A percentile compares a stretch with the other conserved stretches of the same genome.
Evolutionary conservation across 2,113 vertebrate genomes (phyloP).

Genomic region (Holacanthus passer): DNA sequence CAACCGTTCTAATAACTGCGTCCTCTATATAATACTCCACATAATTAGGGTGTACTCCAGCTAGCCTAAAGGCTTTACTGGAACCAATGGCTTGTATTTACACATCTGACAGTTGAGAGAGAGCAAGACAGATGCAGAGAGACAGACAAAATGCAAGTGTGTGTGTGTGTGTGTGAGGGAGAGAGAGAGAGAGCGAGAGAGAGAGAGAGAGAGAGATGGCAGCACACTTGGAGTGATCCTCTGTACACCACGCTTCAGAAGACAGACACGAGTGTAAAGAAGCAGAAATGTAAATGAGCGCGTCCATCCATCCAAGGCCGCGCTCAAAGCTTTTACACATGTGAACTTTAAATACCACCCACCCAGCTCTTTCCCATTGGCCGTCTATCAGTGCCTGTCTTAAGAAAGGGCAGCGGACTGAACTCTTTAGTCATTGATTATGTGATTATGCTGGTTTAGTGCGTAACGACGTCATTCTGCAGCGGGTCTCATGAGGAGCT

Average conservation of each 20-base stretch:
- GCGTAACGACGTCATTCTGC: constrained; percentile 39
- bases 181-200: constrained; percentile 22
- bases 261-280: constrained; percentile 58
- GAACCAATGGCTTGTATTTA: constrained; percentile 71
- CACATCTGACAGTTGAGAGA: constrained; percentile 69
- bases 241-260: constrained; percentile 55
- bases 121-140: constrained; percentile 30
- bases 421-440: constrained; percentile 74
- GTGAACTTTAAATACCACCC: constrained; percentile 82
- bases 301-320: constrained; percentile 62
- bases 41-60: constrained; percentile 67
- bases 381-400: constrained; percentile 63
- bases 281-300: constrained; percentile 75
- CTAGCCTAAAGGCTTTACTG: constrained; percentile 70
- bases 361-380: constrained; percentile 58
- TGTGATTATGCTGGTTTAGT: constrained; percentile 60
- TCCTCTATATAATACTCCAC: constrained; percentile 65
- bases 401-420: constrained; percentile 66
- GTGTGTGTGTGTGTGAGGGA: neutral
- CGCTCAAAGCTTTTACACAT: constrained; percentile 63
- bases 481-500: constrained; percentile 40
- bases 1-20: constrained; percentile 47
- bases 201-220: constrained; percentile 45
- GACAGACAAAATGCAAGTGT: constrained; percentile 27
- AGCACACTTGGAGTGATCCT: constrained; percentile 40